Conservation (phyloP, 1,140 invertebrate genomes). For the Trichonephila clavata region DNA sequence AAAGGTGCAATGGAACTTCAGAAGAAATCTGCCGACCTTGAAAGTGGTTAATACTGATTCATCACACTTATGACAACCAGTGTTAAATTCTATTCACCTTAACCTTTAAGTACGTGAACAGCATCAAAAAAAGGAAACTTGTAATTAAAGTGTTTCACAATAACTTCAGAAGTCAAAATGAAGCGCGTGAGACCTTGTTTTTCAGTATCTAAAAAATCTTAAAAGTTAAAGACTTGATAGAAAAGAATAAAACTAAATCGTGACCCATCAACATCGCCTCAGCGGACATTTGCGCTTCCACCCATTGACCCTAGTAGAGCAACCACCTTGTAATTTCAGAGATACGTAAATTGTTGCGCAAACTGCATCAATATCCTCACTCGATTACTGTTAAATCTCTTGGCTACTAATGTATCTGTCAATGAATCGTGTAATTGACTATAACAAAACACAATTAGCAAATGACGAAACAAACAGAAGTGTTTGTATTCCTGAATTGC, state of each 20-base stretch:
- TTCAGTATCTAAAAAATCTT: conserved; percentile 5
- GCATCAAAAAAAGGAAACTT: neutral
- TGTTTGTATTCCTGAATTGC: too few species aligned
- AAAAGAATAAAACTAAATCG: neutral
- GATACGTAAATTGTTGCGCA: neutral
- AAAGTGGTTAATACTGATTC: too few species aligned
- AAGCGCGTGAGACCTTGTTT: neutral
- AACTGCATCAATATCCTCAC: neutral
- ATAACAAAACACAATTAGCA: too few species aligned
- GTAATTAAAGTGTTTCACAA: neutral
- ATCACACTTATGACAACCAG: too few species aligned
- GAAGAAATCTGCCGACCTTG: too few species aligned
- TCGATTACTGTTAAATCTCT: neutral
- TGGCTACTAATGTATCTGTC: neutral
- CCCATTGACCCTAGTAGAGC: neutral
- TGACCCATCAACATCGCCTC: neutral
- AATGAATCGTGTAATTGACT: too few species aligned
- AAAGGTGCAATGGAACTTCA: too few species aligned
- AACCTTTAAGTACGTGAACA: too few species aligned
- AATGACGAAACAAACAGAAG: too few species aligned
- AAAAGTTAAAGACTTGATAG: neutral
- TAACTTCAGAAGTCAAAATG: neutral
- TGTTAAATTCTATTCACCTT: too few species aligned
- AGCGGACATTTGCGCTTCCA: neutral
- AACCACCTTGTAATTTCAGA: conserved; percentile 5